These are phyloP conservation scores for Trichomycterus rosablanca DNA, from an alignment of 2,113 vertebrate genomes.

Conservation along the genomic window DNA sequence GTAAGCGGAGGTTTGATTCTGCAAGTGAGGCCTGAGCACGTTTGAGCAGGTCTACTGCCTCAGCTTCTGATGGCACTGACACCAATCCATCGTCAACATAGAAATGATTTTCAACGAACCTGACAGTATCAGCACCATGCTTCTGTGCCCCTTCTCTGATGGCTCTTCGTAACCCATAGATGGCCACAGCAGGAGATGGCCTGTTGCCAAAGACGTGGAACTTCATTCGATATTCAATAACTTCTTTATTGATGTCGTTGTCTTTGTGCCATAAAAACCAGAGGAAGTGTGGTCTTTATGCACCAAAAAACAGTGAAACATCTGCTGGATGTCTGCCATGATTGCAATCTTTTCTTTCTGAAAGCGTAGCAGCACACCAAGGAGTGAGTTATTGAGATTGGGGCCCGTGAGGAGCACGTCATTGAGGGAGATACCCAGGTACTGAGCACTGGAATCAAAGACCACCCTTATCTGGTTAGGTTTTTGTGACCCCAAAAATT, in stretches of 20 bases:
- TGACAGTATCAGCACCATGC: neutral
- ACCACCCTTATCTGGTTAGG: slow-evolving; percentile 16
- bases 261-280: no score
- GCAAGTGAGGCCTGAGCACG: no score
- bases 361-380: slow-evolving; percentile 2
- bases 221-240: neutral
- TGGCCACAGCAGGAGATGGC: neutral
- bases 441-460: slow-evolving; percentile 10
- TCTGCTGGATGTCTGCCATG: slow-evolving; percentile 2
- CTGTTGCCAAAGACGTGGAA: neutral
- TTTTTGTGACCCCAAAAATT: slow-evolving; percentile 13
- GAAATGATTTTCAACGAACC: neutral
- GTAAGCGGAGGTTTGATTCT: no score
- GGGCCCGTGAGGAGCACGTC: slow-evolving; percentile 7
- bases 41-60: no score
- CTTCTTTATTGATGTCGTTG: neutral
- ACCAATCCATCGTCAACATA: neutral
- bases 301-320: slow-evolving; percentile 14
- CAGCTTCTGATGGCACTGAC: no score
- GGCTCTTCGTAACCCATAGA: neutral
- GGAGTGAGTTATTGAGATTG: neutral
- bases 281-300: no score
- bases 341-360: neutral
- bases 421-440: slow-evolving; percentile 1
- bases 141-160: neutral